These are phyloP conservation scores for Stichopus chloronotus DNA, from an alignment of 35 echinoderm and acorn worm genomes.

Conservation along the genomic window DNA sequence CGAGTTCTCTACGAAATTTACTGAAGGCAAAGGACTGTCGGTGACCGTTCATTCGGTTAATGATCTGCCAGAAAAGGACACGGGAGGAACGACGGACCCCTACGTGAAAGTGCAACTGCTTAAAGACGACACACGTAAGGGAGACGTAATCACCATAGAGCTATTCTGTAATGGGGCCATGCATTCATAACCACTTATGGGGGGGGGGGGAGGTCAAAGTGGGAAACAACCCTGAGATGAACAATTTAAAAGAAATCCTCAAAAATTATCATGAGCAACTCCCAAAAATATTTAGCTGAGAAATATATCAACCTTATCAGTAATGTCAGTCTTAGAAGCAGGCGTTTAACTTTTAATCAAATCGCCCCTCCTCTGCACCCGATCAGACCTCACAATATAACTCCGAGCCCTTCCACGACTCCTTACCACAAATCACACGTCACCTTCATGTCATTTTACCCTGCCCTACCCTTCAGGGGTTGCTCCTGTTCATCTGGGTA, in stretches of 20 bases:
- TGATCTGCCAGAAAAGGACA: conserved; percentile 2
- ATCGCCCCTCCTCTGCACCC: no score
- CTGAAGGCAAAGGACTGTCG: not conserved
- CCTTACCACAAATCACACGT: no score
- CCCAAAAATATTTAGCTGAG: no score
- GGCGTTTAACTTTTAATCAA: no score
- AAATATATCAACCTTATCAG: no score
- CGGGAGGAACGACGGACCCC: conserved; percentile 15
- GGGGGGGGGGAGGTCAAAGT: not conserved
- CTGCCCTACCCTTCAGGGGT: no score
- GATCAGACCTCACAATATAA: no score
- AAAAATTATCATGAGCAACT: not conserved
- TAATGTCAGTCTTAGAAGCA: no score
- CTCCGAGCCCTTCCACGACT: no score
- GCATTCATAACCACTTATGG: not conserved
- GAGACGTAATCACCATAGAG: not conserved
- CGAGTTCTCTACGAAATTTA: conserved; percentile 45
- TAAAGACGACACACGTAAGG: conserved; percentile 45
- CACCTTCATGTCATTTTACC: no score
- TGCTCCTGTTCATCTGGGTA: no score
- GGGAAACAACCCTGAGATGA: not conserved
- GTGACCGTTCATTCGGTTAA: conserved; percentile 25
- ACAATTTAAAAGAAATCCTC: not conserved
- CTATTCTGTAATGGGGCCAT: not conserved
- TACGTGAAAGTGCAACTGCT: conserved; percentile 36